Conservation (phyloP, 2,888 invertebrate genomes). For the Oxycera nigricornis region DNA sequence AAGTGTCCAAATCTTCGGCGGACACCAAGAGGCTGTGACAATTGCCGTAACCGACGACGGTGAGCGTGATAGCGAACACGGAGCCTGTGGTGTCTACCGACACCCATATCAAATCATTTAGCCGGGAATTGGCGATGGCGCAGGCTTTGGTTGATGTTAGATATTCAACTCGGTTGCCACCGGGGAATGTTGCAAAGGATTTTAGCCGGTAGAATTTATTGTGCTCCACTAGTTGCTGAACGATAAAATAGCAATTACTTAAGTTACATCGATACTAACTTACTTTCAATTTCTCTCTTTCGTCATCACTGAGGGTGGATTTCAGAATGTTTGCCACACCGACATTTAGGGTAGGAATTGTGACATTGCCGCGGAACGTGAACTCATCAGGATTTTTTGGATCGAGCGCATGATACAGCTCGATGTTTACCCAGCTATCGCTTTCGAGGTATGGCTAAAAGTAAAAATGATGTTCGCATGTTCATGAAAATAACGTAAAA, state of each 20-base stretch:
- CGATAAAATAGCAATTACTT: background rate
- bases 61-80: conserved; percentile 74
- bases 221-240: conserved; percentile 68
- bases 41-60: conserved; percentile 62
- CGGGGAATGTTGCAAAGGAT: conserved; percentile 72
- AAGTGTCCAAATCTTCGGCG: conserved; percentile 63
- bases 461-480: background rate
- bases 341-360: conserved; percentile 73
- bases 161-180: conserved; percentile 72
- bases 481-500: background rate
- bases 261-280: too few species aligned
- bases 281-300: conserved; percentile 68
- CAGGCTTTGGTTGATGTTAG: conserved; percentile 83
- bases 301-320: conserved; percentile 65
- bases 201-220: conserved; percentile 79
- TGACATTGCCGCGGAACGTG: conserved; percentile 73
- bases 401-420: conserved; percentile 73
- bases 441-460: conserved; percentile 71
- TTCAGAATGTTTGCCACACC: conserved; percentile 72
- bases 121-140: conserved; percentile 74
- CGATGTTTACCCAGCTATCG: conserved; percentile 76
- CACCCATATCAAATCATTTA: conserved; percentile 80
- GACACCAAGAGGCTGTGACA: conserved; percentile 54
- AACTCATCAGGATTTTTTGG: conserved; percentile 65
- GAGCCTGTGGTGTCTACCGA: conserved; percentile 82